These are phyloP conservation scores for Nephotettix cincticeps DNA, from an alignment of 1,140 invertebrate genomes.

Conservation along the genomic window DNA sequence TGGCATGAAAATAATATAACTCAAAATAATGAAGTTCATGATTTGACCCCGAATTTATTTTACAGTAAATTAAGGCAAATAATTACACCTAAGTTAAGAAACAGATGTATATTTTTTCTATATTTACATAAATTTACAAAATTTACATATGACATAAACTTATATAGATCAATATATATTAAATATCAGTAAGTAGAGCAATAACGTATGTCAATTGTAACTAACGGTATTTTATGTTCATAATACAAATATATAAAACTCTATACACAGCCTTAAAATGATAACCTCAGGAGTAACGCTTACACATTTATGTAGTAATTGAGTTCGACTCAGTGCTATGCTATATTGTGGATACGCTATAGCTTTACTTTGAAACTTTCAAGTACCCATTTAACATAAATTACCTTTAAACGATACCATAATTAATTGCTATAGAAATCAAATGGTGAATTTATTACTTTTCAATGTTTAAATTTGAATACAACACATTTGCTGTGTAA, in stretches of 20 bases:
- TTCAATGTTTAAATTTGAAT: neutral
- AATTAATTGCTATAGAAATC: neutral
- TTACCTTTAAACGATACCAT: neutral
- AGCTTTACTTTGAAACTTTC: neutral
- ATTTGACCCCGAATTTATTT: no score
- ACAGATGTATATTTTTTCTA: no score
- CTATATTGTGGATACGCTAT: neutral
- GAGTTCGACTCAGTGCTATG: neutral
- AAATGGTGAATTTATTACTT: neutral
- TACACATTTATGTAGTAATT: neutral
- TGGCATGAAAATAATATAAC: no score
- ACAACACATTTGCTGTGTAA: no score
- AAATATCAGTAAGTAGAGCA: neutral
- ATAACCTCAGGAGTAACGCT: neutral
- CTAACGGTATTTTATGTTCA: neutral
- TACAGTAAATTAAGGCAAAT: no score
- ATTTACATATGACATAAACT: neutral
- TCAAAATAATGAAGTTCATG: no score
- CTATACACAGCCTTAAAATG: constrained; percentile 1
- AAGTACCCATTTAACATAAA: no score
- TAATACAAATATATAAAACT: constrained; percentile 6
- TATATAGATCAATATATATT: neutral
- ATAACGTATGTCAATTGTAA: neutral
- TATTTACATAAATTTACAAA: neutral
- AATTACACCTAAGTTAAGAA: no score